Conservation (phyloP, 2,888 invertebrate genomes). For the Cyclophora albipunctata region DNA sequence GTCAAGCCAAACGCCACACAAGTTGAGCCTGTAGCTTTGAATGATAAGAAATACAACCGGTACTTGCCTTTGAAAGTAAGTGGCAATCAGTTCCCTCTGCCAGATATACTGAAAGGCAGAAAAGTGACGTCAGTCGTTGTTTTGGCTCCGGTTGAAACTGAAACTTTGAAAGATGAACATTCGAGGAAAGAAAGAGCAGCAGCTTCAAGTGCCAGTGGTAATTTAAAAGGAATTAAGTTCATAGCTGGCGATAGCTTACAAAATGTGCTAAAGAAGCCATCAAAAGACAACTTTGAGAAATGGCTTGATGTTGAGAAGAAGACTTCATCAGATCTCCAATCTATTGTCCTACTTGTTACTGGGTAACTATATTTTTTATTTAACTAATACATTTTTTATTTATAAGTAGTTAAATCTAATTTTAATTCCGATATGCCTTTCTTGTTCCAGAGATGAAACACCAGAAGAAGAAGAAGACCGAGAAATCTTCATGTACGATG, state of each 20-base stretch:
- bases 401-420: constrained; percentile 1
- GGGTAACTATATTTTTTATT: constrained; percentile 74
- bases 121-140: constrained; percentile 90
- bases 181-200: constrained; percentile 73
- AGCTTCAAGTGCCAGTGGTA: constrained; percentile 43
- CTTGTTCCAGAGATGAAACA: constrained; percentile 60
- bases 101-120: constrained; percentile 83
- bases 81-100: constrained; percentile 89
- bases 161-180: constrained; percentile 66
- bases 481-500: constrained; percentile 93
- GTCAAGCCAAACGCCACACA: constrained; percentile 82
- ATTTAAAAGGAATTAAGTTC: constrained; percentile 81
- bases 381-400: background rate
- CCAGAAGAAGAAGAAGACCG: constrained; percentile 75
- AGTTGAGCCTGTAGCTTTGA: constrained; percentile 83
- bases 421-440: constrained; percentile 4
- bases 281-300: constrained; percentile 83
- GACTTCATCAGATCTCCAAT: constrained; percentile 84
- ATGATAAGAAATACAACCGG: constrained; percentile 85
- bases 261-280: constrained; percentile 83
- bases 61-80: constrained; percentile 90
- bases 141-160: constrained; percentile 86
- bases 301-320: constrained; percentile 87
- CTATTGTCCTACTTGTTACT: constrained; percentile 87
- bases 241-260: constrained; percentile 85